Percentiles rank a stretch among this genome's conserved stretches.
These are phyloP conservation scores for Reticulitermes speratus DNA, from an alignment of 1,140 invertebrate genomes.

Conservation along the genomic window DNA sequence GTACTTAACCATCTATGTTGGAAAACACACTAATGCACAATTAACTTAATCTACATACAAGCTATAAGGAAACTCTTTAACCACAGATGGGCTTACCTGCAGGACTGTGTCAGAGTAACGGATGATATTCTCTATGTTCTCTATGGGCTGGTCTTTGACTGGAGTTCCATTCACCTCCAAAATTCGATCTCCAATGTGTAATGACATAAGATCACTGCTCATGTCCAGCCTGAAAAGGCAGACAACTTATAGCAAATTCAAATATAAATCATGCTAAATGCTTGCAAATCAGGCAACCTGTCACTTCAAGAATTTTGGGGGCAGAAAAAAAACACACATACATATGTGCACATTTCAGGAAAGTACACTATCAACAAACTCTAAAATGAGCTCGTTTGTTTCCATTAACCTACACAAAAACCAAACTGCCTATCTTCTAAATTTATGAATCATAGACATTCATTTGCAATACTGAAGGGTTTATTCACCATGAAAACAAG, in stretches of 20 bases:
- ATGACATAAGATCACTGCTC: conserved; percentile 74
- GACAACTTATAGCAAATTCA: conserved; percentile 27
- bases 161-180: conserved; percentile 90
- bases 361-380: not conserved
- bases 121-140: conserved; percentile 75
- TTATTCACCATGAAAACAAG: too few species aligned
- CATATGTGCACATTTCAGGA: not conserved
- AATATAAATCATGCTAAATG: not conserved
- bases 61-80: not conserved
- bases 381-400: too few species aligned
- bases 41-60: not conserved
- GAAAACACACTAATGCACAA: conserved; percentile 13
- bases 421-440: too few species aligned
- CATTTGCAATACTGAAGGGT: too few species aligned
- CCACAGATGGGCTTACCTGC: conserved; percentile 55
- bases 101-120: conserved; percentile 70
- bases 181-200: conserved; percentile 88
- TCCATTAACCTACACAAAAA: too few species aligned
- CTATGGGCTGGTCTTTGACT: conserved; percentile 73
- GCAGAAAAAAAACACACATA: not conserved
- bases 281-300: too few species aligned
- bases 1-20: conserved; percentile 33
- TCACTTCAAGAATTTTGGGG: not conserved
- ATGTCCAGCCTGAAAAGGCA: conserved; percentile 68
- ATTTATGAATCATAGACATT: too few species aligned